Evolutionary conservation across 1,140 invertebrate genomes (phyloP).

Genomic region (Colletes latitarsis): DNA sequence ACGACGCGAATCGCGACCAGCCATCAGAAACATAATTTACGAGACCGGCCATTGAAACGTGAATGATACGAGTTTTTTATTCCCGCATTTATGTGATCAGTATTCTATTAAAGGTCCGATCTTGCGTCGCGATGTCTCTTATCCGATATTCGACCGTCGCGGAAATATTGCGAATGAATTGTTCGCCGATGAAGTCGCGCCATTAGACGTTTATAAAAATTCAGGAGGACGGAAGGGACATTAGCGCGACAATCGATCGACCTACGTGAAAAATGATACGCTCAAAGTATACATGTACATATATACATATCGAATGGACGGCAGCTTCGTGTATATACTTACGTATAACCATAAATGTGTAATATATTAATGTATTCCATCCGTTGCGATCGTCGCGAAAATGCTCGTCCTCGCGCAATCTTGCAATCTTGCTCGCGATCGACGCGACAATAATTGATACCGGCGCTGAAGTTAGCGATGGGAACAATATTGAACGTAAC

Average conservation of each 20-base stretch:
- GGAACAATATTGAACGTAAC: not conserved
- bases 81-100: constrained; percentile 27
- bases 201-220: not conserved
- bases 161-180: no score
- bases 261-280: constrained; percentile 66
- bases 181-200: not conserved
- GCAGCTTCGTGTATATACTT: constrained; percentile 39
- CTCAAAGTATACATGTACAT: constrained; percentile 70
- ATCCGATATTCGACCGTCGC: not conserved
- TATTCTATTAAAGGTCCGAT: constrained; percentile 9
- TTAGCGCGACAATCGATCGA: constrained; percentile 41
- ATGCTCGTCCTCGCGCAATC: not conserved
- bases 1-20: not conserved
- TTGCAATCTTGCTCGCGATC: not conserved
- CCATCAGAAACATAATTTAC: not conserved
- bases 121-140: not conserved
- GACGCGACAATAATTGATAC: constrained; percentile 1
- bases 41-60: not conserved
- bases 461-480: not conserved
- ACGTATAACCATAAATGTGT: constrained; percentile 37
- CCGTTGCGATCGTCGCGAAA: constrained; percentile 8
- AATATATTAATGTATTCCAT: constrained; percentile 41
- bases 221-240: constrained; percentile 22
- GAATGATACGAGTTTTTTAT: constrained; percentile 21
- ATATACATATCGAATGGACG: constrained; percentile 35